Conservation (phyloP, 2,113 vertebrate genomes). For the Paramormyrops kingsleyae region DNA sequence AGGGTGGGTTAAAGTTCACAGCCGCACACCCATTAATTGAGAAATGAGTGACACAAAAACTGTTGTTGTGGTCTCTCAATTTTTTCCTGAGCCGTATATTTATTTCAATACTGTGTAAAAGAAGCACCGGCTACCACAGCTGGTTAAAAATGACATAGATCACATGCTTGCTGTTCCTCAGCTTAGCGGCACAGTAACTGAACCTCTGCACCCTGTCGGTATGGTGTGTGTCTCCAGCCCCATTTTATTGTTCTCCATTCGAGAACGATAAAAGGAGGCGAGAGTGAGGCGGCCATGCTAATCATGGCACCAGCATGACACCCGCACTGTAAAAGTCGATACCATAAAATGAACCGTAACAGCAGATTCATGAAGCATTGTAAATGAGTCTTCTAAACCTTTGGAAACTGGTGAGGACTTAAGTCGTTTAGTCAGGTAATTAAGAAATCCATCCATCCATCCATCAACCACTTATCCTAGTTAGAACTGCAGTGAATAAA, state of each 20-base stretch:
- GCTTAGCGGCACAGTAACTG: background rate
- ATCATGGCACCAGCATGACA: background rate
- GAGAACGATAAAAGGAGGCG: background rate
- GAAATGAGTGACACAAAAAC: too few relatives aligned
- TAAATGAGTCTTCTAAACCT: background rate
- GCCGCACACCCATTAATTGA: too few relatives aligned
- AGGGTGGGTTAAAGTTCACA: background rate
- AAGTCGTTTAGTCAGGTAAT: background rate
- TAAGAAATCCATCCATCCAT: background rate
- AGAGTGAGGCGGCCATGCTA: background rate
- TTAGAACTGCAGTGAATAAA: background rate
- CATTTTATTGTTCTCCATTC: background rate
- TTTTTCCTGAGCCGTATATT: background rate
- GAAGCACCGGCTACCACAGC: background rate
- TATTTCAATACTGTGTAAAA: background rate
- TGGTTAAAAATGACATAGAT: background rate
- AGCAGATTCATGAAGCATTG: background rate
- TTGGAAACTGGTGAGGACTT: background rate
- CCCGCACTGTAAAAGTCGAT: background rate
- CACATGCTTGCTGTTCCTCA: background rate
- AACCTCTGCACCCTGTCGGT: background rate
- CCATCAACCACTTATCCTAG: background rate
- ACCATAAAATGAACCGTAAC: background rate
- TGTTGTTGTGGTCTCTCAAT: too few relatives aligned
- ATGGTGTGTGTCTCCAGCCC: background rate